Base-by-base conservation (phyloP, 2,797 vertebrate genomes). In the Tangara arthus region DNA sequence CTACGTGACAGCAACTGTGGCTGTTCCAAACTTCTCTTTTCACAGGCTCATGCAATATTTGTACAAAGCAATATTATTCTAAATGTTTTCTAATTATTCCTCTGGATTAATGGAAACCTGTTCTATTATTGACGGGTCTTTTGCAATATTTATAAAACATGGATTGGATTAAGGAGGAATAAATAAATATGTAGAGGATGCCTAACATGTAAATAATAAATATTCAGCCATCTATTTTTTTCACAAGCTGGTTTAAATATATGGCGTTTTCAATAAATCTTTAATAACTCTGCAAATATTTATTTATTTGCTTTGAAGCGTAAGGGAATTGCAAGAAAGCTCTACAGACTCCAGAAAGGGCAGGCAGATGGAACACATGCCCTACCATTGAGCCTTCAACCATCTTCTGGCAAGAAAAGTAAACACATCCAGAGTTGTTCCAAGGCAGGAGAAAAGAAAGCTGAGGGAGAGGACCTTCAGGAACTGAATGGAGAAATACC, bases 41-140 rank as follows among this genome's bases (percentile, higher is more conserved):
- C 65, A 21, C 42, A 44, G 46, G 82, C 94, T 97, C 71, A 46
- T 96, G 80, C 89, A 95, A 93, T 97, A 96, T 98, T 98, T 98
- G 94, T 94, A 95, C 92, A 95, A 94, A 97, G 89, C 93, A 96
- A 97, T 97, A 97, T 96, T 97, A 97, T 95, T 94, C 97, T 97
- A 97, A 98, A 97, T 83, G 96, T 92, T 97, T 98, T 96, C 93
- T 98, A 98, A 98, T 98, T 98, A 98, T 98, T 98, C 95, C 93
- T 95, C 87, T 89, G 95, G 97, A 98, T 98, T 98, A 98, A 97
- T 96, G 89, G 96, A 97, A 94, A 92, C 81, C 77, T 97, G 95
- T 97, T 97, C 85, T 97, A 97, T 98, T 98, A 98, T 97, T 98
- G 98, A 98, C 94, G 50, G 95, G 98, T 97, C 97, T 97, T 97